A percentile compares a stretch with the other conserved stretches of the same genome.
phyloP scores from a whole-genome alignment of 1,140 invertebrate species.

The Heliconius hewitsoni region DNA sequence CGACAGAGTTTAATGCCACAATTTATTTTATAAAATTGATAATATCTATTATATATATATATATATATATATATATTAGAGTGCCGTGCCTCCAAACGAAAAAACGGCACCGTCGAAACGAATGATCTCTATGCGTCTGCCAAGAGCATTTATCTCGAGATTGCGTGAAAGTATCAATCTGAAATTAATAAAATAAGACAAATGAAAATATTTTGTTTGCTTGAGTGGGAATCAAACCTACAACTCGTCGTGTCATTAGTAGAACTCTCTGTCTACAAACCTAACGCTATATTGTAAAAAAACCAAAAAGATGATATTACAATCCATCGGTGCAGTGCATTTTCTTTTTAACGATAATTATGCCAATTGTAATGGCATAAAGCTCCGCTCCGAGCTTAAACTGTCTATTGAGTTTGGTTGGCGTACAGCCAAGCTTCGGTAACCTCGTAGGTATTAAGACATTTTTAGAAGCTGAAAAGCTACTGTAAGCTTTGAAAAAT shows the following conservation, averaged over 20 bases:
- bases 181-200: too few species aligned
- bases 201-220: too few species aligned
- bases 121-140: too few species aligned
- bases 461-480: conserved; percentile 14
- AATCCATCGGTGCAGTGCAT: conserved; percentile 1
- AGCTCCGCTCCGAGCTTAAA: conserved; percentile 5
- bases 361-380: conserved; percentile 15
- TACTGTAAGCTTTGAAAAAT: conserved; percentile 10
- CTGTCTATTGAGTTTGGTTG: conserved; percentile 13
- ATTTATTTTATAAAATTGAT: too few species aligned
- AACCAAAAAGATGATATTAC: neutral
- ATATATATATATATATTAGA: too few species aligned
- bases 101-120: too few species aligned
- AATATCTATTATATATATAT: too few species aligned
- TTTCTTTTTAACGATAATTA: conserved; percentile 15
- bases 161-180: too few species aligned
- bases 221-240: neutral
- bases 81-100: too few species aligned
- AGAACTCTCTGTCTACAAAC: neutral
- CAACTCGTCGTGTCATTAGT: neutral
- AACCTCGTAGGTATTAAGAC: conserved; percentile 7
- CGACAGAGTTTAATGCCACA: too few species aligned
- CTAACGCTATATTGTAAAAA: neutral
- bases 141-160: too few species aligned
- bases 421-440: neutral